phyloP scores from a whole-genome alignment of 2,888 invertebrate genomes.

The Tyria jacobaeae region DNA sequence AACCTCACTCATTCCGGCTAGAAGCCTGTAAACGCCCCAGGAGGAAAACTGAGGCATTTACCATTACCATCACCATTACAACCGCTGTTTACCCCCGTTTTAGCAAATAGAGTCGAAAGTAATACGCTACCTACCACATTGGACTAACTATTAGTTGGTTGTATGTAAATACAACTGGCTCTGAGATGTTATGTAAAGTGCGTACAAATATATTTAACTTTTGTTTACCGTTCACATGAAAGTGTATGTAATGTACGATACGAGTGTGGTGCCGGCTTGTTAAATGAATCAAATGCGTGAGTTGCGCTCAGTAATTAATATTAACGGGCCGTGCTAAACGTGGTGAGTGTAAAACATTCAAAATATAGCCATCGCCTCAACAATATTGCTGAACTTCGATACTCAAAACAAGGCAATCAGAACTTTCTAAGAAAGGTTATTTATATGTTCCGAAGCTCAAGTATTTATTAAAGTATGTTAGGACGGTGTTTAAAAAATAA shows the following conservation, averaged over 20 bases:
- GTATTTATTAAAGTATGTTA: too few relatives aligned
- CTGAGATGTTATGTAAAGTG: neutral
- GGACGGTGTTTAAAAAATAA: too few relatives aligned
- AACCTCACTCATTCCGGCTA: too few relatives aligned
- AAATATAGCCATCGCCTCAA: neutral
- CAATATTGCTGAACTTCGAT: neutral
- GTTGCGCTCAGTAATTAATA: constrained; percentile 19
- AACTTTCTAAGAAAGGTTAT: neutral
- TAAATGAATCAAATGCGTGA: constrained; percentile 19
- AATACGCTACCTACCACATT: too few relatives aligned
- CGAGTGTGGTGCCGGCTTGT: constrained; percentile 8
- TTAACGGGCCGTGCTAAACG: constrained; percentile 16
- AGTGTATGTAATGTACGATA: neutral
- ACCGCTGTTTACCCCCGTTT: too few relatives aligned
- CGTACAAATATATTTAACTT: constrained; percentile 7
- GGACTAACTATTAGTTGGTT: neutral
- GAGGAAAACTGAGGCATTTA: too few relatives aligned
- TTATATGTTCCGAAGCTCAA: too few relatives aligned
- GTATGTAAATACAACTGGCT: neutral
- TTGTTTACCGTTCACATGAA: constrained; percentile 17
- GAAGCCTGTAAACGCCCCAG: too few relatives aligned
- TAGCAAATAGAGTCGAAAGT: too few relatives aligned
- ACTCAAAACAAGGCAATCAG: neutral
- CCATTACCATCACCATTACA: too few relatives aligned
- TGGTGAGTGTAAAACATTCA: neutral